phyloP scores from a whole-genome alignment of 2,888 invertebrate genomes.

The Oscheius sp. region DNA sequence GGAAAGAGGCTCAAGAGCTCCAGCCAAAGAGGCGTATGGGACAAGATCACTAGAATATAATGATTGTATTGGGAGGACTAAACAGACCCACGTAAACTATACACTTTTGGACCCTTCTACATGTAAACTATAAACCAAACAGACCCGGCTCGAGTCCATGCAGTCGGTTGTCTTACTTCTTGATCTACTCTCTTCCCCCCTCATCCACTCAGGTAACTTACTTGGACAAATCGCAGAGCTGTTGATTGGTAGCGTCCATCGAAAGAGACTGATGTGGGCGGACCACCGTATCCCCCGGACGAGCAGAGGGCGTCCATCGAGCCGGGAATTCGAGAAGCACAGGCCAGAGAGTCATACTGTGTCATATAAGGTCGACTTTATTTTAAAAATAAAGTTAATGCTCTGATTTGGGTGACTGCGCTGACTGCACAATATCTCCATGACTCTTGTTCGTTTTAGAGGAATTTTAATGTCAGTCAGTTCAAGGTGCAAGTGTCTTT shows the following conservation, averaged over 20 bases:
- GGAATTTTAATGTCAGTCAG: too few relatives aligned
- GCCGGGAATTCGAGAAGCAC: background rate
- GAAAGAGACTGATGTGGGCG: constrained; percentile 18
- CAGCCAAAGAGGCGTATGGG: constrained; percentile 35
- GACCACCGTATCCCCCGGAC: constrained; percentile 18
- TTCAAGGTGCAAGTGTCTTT: too few relatives aligned
- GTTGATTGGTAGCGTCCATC: constrained; percentile 16
- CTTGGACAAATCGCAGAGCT: constrained; percentile 19
- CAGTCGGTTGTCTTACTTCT: background rate
- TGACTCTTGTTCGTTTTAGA: too few relatives aligned
- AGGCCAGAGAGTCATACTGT: background rate
- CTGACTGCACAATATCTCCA: too few relatives aligned
- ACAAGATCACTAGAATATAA: constrained; percentile 7
- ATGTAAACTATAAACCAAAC: constrained; percentile 35
- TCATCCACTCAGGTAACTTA: background rate
- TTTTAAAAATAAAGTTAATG: too few relatives aligned
- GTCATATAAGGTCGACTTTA: background rate
- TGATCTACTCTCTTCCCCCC: background rate
- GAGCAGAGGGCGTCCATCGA: constrained; percentile 16
- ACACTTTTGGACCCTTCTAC: constrained; percentile 25
- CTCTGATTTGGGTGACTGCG: too few relatives aligned
- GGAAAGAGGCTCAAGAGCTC: constrained; percentile 38
- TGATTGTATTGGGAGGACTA: constrained; percentile 7
- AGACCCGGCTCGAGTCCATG: background rate
- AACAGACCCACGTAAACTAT: constrained; percentile 35